Base-by-base conservation (phyloP, 2,113 vertebrate genomes). In the Ariopsis seemanni region DNA sequence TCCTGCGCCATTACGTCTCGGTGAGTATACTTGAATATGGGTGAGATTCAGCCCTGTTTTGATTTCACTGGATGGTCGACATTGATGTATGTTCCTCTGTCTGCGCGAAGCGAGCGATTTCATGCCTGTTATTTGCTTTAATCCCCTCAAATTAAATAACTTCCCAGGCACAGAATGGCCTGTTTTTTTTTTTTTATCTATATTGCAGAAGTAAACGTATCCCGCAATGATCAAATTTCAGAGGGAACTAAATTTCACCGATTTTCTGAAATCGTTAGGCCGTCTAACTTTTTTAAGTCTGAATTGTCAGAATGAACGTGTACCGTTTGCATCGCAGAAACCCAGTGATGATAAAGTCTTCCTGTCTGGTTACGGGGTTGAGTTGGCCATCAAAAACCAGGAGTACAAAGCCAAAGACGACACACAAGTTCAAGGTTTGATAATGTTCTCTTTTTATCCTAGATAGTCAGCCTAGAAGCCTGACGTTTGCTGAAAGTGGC, bases 321-420 rank as follows among this genome's bases (percentile, higher is more conserved):
- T 12, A 9, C 15, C 77, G 18, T 89, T 81, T 91, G 78, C 88
- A 30, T 92, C 91, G 52, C 94, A 99, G 98, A 96, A 96, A 91
- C 96, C 97, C 69, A 94, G 93, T 72, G 89, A 90, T 60, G 95
- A 96, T 75, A 97, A 95, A 85, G 98, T 99, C 67, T 95, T 96
- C 88, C 96, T 99, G 82, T 99, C 98, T 30, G 98, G 98, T 52
- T 99, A 98, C 62, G 98, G 97, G 6, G 98, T 99, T 89, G 98
- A 99, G 88, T 92, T 99, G 92, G 98, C 97, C 85, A 99, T 99
- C 92, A 99, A 99, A 93, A 99, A 95, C 94, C 99, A 99, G 89
- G 98, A 99, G 91, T 99, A 99, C 92, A 99, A 99, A 91, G 98
- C 97, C 85, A 99, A 99, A 94, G 98, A 99, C 83, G 98, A 99